Evolutionary conservation across 2,113 vertebrate species (phyloP), one percentile per base, ranked within the genome.

Genomic region (Cynocephalus volans): DNA sequence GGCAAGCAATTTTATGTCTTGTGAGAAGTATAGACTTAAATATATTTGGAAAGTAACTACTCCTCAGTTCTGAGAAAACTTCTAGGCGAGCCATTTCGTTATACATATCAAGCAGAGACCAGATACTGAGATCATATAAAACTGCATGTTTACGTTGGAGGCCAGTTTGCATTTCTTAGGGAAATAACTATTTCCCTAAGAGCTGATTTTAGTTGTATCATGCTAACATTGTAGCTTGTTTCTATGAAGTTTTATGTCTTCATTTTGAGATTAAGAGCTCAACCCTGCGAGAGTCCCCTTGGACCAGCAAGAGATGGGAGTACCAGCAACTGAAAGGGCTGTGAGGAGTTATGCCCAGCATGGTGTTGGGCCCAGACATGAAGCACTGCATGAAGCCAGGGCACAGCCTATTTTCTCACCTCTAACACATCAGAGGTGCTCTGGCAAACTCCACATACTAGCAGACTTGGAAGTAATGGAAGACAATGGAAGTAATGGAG

Each of bases 251-350:
- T 75, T 9, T 31, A 17, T 54, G 6, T 86, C 65, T 95, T 93
- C 48, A 36, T 64, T 91, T 85, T 93, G 94, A 95, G 70, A 69
- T 65, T 92, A 85, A 95, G 31, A 80, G 19, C 48, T 85, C 77
- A 52, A 60, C n/a, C 36, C 41, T 70, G 41, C 96, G 70, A 87
- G 41, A 65, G 12, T 52, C 58, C 28, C n/a, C 19, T 77, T 62
- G 79, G 41, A 41, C n/a, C 21, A 7, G 3, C 13, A 26, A 79
- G 72, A 96, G 73, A 86, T 1, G 24, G 3, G 36, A 52, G 50
- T 52, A 26, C 76, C 60, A n/a, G 50, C 67, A 96, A 52, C 36
- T 1, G 11, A 85, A 67, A 84, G 52, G 67, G 45, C 9, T 67
- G 21, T 31, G 33, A 41, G 17, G 23, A 75, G 28, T 80, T 23